A percentile compares a stretch with the other conserved stretches of the same genome.
phyloP scores from a whole-genome alignment of 2,888 invertebrate genomes.

The Quadroppia sp. region DNA sequence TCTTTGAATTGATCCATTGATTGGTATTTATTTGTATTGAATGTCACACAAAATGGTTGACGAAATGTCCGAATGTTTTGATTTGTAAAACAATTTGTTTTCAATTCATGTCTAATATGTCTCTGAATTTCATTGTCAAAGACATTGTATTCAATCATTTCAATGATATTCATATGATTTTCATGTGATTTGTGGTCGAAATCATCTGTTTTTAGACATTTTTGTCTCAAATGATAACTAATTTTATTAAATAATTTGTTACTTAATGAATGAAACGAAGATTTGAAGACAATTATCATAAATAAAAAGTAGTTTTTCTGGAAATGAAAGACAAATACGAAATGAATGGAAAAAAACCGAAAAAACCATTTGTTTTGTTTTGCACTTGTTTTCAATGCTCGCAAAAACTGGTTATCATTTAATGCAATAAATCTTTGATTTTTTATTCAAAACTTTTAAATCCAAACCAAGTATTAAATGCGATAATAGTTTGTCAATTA shows the following conservation, averaged over 20 bases:
- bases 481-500: no score
- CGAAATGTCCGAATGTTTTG: not conserved
- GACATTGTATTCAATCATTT: no score
- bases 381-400: no score
- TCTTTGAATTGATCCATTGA: not conserved
- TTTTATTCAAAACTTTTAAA: not conserved
- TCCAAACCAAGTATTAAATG: no score
- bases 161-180: no score
- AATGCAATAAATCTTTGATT: not conserved
- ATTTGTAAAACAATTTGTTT: not conserved
- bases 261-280: no score
- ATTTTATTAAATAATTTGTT: no score
- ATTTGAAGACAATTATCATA: no score
- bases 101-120: not conserved
- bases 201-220: no score
- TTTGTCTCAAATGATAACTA: no score
- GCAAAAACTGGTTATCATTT: not conserved
- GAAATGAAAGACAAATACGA: not conserved
- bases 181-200: no score
- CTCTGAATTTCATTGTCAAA: not conserved
- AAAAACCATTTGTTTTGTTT: not conserved
- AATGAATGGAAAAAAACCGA: not conserved
- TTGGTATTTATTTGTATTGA: not conserved
- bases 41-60: constrained; percentile 15
- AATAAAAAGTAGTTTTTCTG: no score